Evolutionary conservation across 1,140 invertebrate genomes (phyloP), one percentile per base, ranked within the genome.

Genomic region (Bombus ignitus): DNA sequence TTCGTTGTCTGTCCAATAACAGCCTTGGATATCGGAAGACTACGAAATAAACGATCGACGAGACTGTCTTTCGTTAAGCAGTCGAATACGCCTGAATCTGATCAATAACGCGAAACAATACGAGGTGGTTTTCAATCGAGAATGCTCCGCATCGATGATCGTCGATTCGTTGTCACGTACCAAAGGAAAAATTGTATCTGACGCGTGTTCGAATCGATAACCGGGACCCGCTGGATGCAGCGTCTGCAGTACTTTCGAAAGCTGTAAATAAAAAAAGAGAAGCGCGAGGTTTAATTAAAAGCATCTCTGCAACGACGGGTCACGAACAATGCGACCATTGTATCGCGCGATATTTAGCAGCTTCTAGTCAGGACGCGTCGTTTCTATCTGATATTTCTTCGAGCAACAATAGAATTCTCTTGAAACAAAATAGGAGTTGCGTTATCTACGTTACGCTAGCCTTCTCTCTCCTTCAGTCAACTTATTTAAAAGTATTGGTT

Each of bases 231-330:
- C 47, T 22, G 47, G 18, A 70, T 35, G 70, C 72, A 70, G 65
- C 47, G 39, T 70, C 37, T 44, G 65, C 73, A 39, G 25, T 53
- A 65, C 42, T 81, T 89, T 76, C 65, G 77, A 80, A 53, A 75
- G 70, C 37, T 57, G 68, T 57, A 84, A 87, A 87, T 78, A 87
- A 71, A 83, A 79, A 42, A 65, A 18, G 6, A 22, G 9, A 37
- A n/a, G 88, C 87, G 89, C 81, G 74, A 70, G 86, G 83, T 94
- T 94, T 94, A 94, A 94, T 94, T 93, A 94, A 93, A 93, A 93
- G 90, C 90, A 86, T 87, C 84, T 53, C 84, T 77, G 85, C 86
- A 77, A 84, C 81, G 81, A 88, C 82, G 88, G 87, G 66, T 70
- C 78, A 76, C 75, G 88, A 91, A 94, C 93, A 93, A 94, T 92